These are phyloP conservation scores for Cheumatopsyche charites DNA, from an alignment of 1,140 invertebrate genomes.

Conservation along the genomic window DNA sequence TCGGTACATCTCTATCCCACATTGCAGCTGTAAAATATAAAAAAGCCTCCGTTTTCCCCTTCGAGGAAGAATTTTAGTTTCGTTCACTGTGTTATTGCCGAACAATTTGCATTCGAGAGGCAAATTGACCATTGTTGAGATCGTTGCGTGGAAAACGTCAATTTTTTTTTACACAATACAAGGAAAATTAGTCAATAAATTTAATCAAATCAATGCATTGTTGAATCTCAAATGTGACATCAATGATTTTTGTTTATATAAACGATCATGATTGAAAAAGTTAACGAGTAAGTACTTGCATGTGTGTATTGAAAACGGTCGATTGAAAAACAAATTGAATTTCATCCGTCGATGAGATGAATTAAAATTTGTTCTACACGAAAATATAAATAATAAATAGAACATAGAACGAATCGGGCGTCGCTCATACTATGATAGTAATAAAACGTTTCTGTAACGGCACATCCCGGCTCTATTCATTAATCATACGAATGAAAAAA, in stretches of 20 bases:
- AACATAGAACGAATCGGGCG: not conserved
- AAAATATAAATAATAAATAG: too few relatives aligned
- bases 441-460: conserved; percentile 2
- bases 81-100: not conserved
- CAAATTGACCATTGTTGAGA: conserved; percentile 13
- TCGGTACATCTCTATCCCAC: conserved; percentile 33
- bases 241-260: too few relatives aligned
- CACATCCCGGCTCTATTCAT: not conserved
- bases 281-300: too few relatives aligned
- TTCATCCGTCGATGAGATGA: not conserved
- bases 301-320: too few relatives aligned
- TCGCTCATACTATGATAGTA: not conserved
- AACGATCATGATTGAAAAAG: too few relatives aligned
- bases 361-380: too few relatives aligned
- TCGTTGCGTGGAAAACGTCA: not conserved
- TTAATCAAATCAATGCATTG: too few relatives aligned
- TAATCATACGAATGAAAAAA: conserved; percentile 16
- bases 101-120: conserved; percentile 10
- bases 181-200: too few relatives aligned
- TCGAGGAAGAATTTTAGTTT: not conserved
- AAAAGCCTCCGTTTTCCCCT: too few relatives aligned
- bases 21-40: conserved; percentile 15
- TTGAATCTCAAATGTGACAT: too few relatives aligned
- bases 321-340: conserved; percentile 12
- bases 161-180: too few relatives aligned